A percentile compares a stretch with the other conserved stretches of the same genome.
phyloP scores from a whole-genome alignment of 2,888 invertebrate genomes.

The Parochlus steinenii region DNA sequence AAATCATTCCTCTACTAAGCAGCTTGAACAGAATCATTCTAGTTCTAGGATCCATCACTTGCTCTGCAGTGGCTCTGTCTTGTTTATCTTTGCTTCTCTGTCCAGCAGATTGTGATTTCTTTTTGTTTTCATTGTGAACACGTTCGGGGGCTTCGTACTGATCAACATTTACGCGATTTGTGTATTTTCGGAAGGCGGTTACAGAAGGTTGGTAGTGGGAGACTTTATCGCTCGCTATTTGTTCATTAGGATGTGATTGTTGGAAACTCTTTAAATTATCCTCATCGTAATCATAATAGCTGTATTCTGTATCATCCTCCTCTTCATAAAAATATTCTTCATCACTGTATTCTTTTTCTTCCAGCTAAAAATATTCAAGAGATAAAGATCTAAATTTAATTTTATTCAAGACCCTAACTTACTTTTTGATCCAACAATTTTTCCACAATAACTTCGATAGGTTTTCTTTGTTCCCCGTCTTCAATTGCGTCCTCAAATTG shows the following conservation, averaged over 20 bases:
- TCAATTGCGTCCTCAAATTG: too few relatives aligned
- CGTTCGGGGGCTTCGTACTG: conserved; percentile 52
- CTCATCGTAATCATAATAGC: conserved; percentile 16
- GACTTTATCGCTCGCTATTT: conserved; percentile 40
- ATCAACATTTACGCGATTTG: conserved; percentile 69
- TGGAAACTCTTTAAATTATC: conserved; percentile 9
- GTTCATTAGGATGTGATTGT: conserved; percentile 30
- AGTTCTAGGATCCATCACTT: conserved; percentile 93
- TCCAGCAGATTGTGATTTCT: conserved; percentile 49
- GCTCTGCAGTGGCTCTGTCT: conserved; percentile 90
- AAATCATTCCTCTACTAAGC: conserved; percentile 65
- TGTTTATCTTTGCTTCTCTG: conserved; percentile 73
- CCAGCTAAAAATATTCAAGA: too few relatives aligned
- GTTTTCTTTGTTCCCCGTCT: too few relatives aligned
- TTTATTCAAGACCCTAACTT: too few relatives aligned
- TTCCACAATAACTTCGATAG: too few relatives aligned
- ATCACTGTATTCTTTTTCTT: too few relatives aligned
- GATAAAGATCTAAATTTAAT: too few relatives aligned
- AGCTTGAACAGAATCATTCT: conserved; percentile 91
- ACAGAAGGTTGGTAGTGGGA: conserved; percentile 61
- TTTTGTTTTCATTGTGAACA: conserved; percentile 51
- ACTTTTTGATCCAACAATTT: too few relatives aligned
- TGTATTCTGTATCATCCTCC: conserved; percentile 15
- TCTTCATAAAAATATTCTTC: too few relatives aligned
- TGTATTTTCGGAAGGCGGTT: conserved; percentile 60